Evolutionary conservation across 2,797 vertebrate species (phyloP).

Genomic region (Melanitta fusca): DNA sequence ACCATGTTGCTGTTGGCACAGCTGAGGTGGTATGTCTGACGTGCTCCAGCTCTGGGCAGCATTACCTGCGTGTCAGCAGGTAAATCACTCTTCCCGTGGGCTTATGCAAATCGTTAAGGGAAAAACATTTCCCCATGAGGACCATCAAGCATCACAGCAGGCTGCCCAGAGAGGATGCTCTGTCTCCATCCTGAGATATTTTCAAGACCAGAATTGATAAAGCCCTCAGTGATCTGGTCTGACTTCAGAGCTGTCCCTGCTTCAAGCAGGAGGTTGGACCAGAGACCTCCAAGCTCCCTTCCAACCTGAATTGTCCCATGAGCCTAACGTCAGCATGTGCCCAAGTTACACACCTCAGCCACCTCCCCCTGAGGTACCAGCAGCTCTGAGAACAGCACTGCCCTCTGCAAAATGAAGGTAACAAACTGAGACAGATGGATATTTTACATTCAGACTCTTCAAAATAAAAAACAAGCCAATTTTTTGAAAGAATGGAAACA

Average conservation of each 20-base stretch:
- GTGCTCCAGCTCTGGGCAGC: no score
- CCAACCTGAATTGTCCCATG: background rate
- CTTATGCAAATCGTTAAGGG: background rate
- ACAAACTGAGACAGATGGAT: background rate
- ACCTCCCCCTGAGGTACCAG: background rate
- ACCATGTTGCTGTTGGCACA: background rate
- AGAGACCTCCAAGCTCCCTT: background rate
- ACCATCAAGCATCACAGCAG: background rate
- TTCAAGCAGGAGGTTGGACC: background rate
- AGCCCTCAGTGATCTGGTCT: background rate
- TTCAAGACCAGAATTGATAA: background rate
- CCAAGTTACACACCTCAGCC: background rate
- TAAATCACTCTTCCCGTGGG: background rate
- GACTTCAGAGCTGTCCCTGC: background rate
- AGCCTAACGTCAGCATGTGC: background rate
- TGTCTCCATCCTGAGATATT: background rate
- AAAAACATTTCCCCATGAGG: background rate
- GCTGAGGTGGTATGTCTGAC: background rate
- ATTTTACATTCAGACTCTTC: background rate
- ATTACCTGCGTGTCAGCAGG: background rate
- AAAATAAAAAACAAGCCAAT: background rate
- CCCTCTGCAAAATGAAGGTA: background rate
- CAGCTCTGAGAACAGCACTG: background rate
- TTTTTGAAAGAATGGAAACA: background rate
- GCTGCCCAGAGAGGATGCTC: background rate